Evolutionary conservation across 1,140 invertebrate genomes (phyloP).

Genomic region (Pogonognathellus flavescens): DNA sequence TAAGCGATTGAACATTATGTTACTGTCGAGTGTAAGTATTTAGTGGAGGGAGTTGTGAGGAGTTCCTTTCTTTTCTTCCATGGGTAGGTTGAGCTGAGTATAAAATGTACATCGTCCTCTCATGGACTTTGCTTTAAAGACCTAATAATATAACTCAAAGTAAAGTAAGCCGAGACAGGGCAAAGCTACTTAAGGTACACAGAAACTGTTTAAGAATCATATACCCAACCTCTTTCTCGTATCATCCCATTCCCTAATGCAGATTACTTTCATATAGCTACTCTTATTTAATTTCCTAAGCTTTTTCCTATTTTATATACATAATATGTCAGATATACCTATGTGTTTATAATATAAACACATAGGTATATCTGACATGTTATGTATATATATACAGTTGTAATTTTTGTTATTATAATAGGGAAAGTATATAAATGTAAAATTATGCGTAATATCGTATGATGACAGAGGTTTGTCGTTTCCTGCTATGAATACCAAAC

Average conservation of each 20-base stretch:
- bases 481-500: background rate
- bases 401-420: too few species aligned
- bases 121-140: background rate
- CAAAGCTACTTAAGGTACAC: too few species aligned
- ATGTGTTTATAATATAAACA: too few species aligned
- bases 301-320: background rate
- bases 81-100: too few species aligned
- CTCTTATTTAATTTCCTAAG: background rate
- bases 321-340: background rate
- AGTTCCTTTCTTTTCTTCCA: too few species aligned
- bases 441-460: background rate
- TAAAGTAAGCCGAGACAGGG: background rate
- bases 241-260: too few species aligned
- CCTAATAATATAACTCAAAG: background rate
- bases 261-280: too few species aligned
- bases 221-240: too few species aligned
- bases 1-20: constrained; percentile 25
- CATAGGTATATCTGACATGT: background rate
- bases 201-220: too few species aligned
- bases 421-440: background rate
- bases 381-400: too few species aligned
- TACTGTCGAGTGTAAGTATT: background rate
- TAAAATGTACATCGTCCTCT: too few species aligned
- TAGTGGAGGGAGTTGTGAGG: background rate
- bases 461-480: background rate